Evolutionary conservation across 35 echinoderm and acorn worm genomes (phyloP).

Genomic region (Hemicentrotus pulcherrimus): DNA sequence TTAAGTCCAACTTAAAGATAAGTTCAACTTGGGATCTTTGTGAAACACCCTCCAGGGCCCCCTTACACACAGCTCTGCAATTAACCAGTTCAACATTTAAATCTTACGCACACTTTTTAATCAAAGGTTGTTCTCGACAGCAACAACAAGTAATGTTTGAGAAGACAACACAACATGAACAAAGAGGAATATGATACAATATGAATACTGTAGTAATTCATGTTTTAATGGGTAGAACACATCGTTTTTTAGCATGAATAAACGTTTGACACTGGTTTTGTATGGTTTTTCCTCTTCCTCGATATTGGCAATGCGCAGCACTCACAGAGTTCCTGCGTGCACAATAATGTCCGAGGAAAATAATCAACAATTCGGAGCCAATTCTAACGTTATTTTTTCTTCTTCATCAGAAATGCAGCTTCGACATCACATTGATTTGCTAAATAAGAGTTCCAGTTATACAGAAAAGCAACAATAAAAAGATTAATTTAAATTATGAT

Average conservation of each 20-base stretch:
- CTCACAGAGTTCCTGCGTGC: not conserved
- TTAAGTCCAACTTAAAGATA: too few species aligned
- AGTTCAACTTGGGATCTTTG: too few species aligned
- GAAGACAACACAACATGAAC: not conserved
- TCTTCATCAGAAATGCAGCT: conserved; percentile 16
- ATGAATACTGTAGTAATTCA: conserved; percentile 19
- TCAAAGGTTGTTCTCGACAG: too few species aligned
- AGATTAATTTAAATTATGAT: conserved; percentile 46
- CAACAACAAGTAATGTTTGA: too few species aligned
- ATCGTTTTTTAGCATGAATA: conserved; percentile 36
- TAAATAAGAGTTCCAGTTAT: conserved; percentile 49
- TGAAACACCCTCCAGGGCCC: too few species aligned
- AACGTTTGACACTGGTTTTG: conserved; percentile 39
- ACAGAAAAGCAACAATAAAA: conserved; percentile 40
- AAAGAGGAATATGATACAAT: not conserved
- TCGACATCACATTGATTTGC: conserved; percentile 17
- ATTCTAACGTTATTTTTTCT: not conserved
- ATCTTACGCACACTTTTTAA: too few species aligned
- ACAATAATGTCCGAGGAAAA: not conserved
- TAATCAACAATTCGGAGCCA: conserved; percentile 26
- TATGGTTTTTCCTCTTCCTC: not conserved
- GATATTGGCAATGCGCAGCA: not conserved
- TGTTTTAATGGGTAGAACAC: conserved; percentile 55
- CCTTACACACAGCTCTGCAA: too few species aligned
- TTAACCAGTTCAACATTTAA: too few species aligned